Evolutionary conservation across 2,113 vertebrate species (phyloP).

Genomic region (Pheucticus melanocephalus): DNA sequence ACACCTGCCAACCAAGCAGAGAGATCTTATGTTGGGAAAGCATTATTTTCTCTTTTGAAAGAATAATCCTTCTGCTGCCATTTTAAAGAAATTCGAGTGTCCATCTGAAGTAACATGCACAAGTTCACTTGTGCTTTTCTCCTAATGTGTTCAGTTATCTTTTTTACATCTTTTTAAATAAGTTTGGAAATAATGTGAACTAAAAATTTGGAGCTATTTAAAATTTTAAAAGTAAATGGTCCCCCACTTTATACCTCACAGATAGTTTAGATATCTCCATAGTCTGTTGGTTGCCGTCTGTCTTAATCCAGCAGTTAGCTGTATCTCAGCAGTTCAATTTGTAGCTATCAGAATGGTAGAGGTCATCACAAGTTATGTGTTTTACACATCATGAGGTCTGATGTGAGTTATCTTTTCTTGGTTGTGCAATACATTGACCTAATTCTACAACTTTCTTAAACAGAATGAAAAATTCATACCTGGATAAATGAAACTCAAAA

Average conservation of each 20-base stretch:
- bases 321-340: not conserved
- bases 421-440: constrained; percentile 46
- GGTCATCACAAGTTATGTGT: not conserved
- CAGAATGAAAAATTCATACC: constrained; percentile 50
- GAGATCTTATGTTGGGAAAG: constrained; percentile 31
- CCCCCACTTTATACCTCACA: not conserved
- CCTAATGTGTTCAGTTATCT: not conserved
- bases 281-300: not conserved
- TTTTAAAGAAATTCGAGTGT: not conserved
- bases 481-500: constrained; percentile 57
- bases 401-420: constrained; percentile 55
- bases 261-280: not conserved
- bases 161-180: not conserved
- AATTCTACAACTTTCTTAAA: constrained; percentile 2
- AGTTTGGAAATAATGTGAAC: not conserved
- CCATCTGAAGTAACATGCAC: not conserved
- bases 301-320: not conserved
- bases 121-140: not conserved
- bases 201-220: not conserved
- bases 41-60: not conserved
- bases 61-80: not conserved
- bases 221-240: not conserved
- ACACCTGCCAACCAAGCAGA: constrained; percentile 51
- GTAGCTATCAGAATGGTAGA: not conserved
- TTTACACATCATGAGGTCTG: not conserved